These are phyloP conservation scores for Harpagus bidentatus DNA, from an alignment of 2,113 vertebrate species.

Conservation along the genomic window DNA sequence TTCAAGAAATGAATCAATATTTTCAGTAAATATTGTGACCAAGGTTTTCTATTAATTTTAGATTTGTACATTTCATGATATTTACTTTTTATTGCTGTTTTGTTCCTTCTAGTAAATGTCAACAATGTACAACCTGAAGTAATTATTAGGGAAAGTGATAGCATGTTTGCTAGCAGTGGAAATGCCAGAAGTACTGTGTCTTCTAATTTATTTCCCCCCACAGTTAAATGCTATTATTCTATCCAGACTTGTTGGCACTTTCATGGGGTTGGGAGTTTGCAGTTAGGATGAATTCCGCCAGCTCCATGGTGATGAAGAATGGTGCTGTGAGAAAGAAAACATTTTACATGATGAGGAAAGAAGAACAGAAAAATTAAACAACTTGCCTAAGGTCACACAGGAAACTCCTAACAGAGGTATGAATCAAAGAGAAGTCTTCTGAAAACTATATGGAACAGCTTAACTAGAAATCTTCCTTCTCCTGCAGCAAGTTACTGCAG, in stretches of 20 bases:
- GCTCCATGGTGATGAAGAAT: not conserved
- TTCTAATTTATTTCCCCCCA: not conserved
- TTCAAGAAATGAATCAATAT: conserved; percentile 6
- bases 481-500: not conserved
- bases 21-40: conserved; percentile 34
- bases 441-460: not conserved
- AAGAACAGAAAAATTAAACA: not conserved
- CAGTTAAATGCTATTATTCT: not conserved
- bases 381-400: not conserved
- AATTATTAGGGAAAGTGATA: conserved; percentile 39
- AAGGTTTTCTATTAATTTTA: not conserved
- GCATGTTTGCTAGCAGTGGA: conserved; percentile 1
- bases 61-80: not conserved
- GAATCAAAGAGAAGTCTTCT: not conserved
- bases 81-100: conserved; percentile 36
- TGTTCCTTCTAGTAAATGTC: conserved; percentile 30
- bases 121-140: conserved; percentile 28
- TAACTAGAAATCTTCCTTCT: not conserved
- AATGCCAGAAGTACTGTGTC: conserved; percentile 16
- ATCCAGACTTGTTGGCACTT: not conserved
- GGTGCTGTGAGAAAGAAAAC: not conserved
- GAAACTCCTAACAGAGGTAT: not conserved
- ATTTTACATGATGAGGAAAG: not conserved
- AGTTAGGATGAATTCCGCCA: not conserved
- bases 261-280: not conserved